Evolutionary conservation across 2,113 vertebrate species (phyloP), one percentile per base, ranked within the genome.

Genomic region (mouse (Mus musculus)): DNA sequence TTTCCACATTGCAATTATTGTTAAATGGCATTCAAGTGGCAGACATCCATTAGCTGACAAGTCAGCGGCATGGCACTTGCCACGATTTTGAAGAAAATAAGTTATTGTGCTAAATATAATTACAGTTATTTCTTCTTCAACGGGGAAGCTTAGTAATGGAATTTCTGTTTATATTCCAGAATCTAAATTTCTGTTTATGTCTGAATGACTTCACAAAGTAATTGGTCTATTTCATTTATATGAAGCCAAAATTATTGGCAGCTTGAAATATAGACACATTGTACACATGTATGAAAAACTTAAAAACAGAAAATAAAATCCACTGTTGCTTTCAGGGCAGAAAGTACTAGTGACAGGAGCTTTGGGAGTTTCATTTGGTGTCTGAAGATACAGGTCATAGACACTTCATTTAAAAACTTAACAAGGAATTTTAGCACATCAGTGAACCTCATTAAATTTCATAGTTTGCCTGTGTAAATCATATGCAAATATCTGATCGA

Each of bases 51-150:
- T 91, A 84, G 20, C 65, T 90, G n/a, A 95, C 33, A 96, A 95
- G 82, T 33, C 61, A 84, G 88, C 96, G 54, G 12, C 7, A 19
- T 85, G 86, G 49, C 19, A 92, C 84, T 97, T 95, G 73, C 69
- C 88, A 61, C 67, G 86, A 90, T 91, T 97, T 94, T 91, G 16
- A 5, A 12, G 5, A 20, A 75, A 69, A 77, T 81, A 90, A 61
- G 28, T 67, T 69, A 78, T 80, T 92, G 39, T 86, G 52, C 63
- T 94, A 67, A 91, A 94, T 39, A 52, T 95, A 95, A 95, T 96
- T 95, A 93, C 0, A 49, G 65, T 94, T 91, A 76, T 96, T 97
- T 97, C 87, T 95, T 95, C 90, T 95, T 95, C 87, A 94, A 5
- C 80, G 59, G 88, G 88, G 89, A 94, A 93, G 20, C 28, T 76